A percentile compares a stretch with the other conserved stretches of the same genome.
Conservation (phyloP, 2,888 invertebrate species). For the Aelia acuminata region DNA sequence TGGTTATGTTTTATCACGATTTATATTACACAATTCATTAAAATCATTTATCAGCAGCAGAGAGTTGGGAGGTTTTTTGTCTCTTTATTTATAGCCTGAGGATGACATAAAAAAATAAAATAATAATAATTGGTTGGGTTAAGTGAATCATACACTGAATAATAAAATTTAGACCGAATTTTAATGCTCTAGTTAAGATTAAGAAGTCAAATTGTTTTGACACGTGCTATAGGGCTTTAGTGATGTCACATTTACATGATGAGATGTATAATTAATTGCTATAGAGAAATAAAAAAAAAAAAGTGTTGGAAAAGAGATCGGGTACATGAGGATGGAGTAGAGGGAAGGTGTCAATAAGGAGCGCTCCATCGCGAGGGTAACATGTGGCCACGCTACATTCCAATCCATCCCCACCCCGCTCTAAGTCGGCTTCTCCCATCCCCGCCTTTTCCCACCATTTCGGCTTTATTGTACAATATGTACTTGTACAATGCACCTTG, state of each 20-base stretch:
- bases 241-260: not conserved
- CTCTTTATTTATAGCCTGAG: no score
- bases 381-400: slow-evolving; percentile 55
- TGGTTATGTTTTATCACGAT: no score
- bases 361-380: slow-evolving; percentile 4
- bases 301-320: not conserved
- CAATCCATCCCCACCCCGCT: slow-evolving; percentile 29
- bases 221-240: not conserved
- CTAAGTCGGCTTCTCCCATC: not conserved
- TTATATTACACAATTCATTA: no score
- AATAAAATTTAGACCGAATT: not conserved
- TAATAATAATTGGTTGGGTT: no score
- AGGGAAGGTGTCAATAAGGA: slow-evolving; percentile 36
- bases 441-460: not conserved
- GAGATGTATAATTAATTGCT: not conserved
- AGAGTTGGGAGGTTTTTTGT: no score
- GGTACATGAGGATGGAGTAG: not conserved
- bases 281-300: not conserved
- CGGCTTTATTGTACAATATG: not conserved
- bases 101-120: no score
- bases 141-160: not conserved
- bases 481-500: not conserved
- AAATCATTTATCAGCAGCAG: no score
- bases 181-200: not conserved
- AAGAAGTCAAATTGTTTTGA: not conserved